Base-by-base conservation (phyloP, 1,140 invertebrate species). In the Babylonia areolata region DNA sequence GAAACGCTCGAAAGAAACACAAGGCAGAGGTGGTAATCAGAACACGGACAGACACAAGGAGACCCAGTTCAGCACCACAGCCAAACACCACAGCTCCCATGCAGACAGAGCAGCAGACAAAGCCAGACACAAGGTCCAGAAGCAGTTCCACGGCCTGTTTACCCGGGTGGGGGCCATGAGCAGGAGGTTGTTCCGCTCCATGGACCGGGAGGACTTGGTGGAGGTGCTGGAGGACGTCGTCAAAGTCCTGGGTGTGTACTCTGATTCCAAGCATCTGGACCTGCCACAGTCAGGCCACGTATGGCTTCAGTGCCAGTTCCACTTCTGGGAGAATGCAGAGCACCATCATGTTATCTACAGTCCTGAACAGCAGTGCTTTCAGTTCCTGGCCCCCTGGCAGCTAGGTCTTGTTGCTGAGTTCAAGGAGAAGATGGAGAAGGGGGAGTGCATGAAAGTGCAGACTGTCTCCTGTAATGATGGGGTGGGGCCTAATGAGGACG, bases 371-470 rank as follows among this genome's bases (percentile, higher is more conserved):
- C n/a, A 54, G 17, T 80, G 78, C 46, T 12, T 51, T 23, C 40
- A 35, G 78, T 80, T 33, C 46, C 46, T 80, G 78, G 78, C 78
- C 3, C 78, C 78, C 40, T 80, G 78, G 78, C 78, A 80, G 37
- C 6, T 33, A 17, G 42, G n/a, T 2, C 35, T 80, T 20, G 15
- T 80, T 6, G 5, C 28, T 28, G 46, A 33, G 40, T 15, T 40
- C 17, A 77, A 40, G 37, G 35, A 20, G 20, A 77, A 40, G 75
- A 11, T 77, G 23, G 37, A 77, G 28, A 40, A 11, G 37, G 75
- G 75, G 11, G 75, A 77, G 20, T 77, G 75, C 37, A 35, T 23
- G 11, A 42, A 17, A 23, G 37, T 40, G 6, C 11, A 6, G 37
- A 42, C 11, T 1, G 11, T 6, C 15, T 28, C 75, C 17, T 77